These are phyloP conservation scores for Hemicordylus capensis DNA, from an alignment of 2,113 vertebrate species.

Conservation along the genomic window DNA sequence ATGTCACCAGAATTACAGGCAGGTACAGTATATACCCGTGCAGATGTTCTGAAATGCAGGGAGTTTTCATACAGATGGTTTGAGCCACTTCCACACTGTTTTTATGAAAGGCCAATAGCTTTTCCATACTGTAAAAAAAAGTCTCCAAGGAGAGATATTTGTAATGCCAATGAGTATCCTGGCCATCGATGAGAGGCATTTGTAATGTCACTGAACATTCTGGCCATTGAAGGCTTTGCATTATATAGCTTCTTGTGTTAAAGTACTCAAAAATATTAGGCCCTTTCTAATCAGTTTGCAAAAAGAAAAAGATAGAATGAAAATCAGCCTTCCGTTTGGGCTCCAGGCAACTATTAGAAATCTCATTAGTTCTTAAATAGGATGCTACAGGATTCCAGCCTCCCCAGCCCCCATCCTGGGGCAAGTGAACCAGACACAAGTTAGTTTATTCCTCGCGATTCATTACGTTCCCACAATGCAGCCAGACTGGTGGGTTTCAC, in stretches of 20 bases:
- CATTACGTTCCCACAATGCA: slow-evolving; percentile 16
- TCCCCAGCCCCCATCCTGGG: neutral
- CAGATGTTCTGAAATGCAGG: neutral
- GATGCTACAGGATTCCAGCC: neutral
- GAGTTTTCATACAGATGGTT: neutral
- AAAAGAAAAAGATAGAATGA: neutral
- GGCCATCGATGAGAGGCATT: neutral
- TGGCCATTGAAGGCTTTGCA: neutral
- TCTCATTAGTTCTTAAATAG: neutral
- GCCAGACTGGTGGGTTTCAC: neutral
- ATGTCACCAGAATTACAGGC: neutral
- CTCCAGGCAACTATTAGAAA: neutral
- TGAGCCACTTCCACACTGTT: neutral
- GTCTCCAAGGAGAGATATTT: neutral
- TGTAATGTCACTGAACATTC: neutral
- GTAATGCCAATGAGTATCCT: neutral
- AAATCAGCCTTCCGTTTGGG: too few relatives aligned
- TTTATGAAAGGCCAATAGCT: neutral
- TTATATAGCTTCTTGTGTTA: neutral
- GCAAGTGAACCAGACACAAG: neutral
- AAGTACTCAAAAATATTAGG: neutral
- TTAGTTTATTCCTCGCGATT: neutral
- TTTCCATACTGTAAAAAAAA: neutral
- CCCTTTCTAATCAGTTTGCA: neutral
- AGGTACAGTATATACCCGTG: neutral